Conservation (phyloP, 2,113 vertebrate genomes). For the Peromyscus polionotus region DNA sequence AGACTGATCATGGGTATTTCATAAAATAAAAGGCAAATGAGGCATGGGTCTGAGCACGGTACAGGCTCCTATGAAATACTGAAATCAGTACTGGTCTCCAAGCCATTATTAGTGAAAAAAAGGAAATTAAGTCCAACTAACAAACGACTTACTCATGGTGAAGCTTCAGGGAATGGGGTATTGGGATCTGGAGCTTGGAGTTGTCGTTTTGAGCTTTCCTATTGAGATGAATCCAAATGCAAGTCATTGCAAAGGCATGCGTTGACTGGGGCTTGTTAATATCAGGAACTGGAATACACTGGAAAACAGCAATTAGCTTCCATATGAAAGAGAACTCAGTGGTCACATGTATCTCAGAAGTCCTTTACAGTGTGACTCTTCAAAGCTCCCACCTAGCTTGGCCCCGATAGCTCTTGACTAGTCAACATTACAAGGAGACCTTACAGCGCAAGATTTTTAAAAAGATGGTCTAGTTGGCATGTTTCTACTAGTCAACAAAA, state of each 20-base stretch:
- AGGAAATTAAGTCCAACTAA: conserved; percentile 49
- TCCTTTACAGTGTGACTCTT: not conserved
- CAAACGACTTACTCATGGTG: conserved; percentile 95
- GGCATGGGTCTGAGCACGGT: not conserved
- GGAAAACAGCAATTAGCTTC: conserved; percentile 71
- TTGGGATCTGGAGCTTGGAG: conserved; percentile 98
- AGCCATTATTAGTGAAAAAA: not conserved
- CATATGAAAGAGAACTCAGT: conserved; percentile 42
- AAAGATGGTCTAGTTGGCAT: not conserved
- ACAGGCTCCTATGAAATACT: not conserved
- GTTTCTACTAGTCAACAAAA: conserved; percentile 41
- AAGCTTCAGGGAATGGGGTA: conserved; percentile 97
- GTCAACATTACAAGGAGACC: conserved; percentile 31
- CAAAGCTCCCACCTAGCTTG: not conserved
- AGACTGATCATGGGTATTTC: not conserved
- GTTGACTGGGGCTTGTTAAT: conserved; percentile 99
- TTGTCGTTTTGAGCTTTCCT: conserved; percentile 98
- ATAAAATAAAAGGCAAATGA: conserved; percentile 16
- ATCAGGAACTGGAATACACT: conserved; percentile 99
- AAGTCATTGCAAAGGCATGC: conserved; percentile 99
- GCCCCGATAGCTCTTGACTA: not conserved
- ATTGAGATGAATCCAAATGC: conserved; percentile 99
- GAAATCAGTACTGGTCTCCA: not conserved
- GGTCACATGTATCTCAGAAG: not conserved
- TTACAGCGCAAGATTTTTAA: not conserved